A percentile compares a stretch with the other conserved stretches of the same genome.
phyloP scores from a whole-genome alignment of 2,888 invertebrate genomes.

The Amiota communis region DNA sequence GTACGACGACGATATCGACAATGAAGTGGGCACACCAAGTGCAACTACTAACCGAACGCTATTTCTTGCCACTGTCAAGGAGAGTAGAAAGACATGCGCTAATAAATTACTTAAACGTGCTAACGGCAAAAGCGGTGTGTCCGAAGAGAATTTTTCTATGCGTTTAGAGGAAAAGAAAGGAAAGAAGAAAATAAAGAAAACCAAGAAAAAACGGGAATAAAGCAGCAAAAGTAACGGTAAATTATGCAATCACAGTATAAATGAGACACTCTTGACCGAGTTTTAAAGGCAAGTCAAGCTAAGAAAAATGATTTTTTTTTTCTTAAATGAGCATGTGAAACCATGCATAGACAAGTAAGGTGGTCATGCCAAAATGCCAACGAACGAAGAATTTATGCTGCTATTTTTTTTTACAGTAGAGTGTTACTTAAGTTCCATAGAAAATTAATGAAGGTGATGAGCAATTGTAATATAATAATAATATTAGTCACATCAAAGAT shows the following conservation, averaged over 20 bases:
- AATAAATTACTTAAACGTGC: conserved; percentile 62
- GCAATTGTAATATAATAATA: too few relatives aligned
- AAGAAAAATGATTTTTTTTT: conserved; percentile 53
- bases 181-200: background rate
- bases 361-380: too few relatives aligned
- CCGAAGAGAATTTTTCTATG: conserved; percentile 43
- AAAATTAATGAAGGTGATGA: too few relatives aligned
- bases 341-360: too few relatives aligned
- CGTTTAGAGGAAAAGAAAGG: background rate
- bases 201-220: conserved; percentile 25
- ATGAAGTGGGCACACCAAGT: conserved; percentile 4
- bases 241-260: conserved; percentile 71
- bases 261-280: conserved; percentile 72
- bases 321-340: too few relatives aligned
- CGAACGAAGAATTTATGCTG: too few relatives aligned
- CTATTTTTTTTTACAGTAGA: too few relatives aligned
- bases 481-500: too few relatives aligned
- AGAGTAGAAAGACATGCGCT: conserved; percentile 51
- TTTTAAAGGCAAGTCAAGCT: conserved; percentile 61
- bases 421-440: too few relatives aligned
- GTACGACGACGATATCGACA: background rate
- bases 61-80: conserved; percentile 59
- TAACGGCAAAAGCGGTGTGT: background rate
- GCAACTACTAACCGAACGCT: conserved; percentile 40
- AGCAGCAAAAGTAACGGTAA: conserved; percentile 57